Base-by-base conservation (phyloP, 2,888 invertebrate genomes). In the Pilophorus perplexus region DNA sequence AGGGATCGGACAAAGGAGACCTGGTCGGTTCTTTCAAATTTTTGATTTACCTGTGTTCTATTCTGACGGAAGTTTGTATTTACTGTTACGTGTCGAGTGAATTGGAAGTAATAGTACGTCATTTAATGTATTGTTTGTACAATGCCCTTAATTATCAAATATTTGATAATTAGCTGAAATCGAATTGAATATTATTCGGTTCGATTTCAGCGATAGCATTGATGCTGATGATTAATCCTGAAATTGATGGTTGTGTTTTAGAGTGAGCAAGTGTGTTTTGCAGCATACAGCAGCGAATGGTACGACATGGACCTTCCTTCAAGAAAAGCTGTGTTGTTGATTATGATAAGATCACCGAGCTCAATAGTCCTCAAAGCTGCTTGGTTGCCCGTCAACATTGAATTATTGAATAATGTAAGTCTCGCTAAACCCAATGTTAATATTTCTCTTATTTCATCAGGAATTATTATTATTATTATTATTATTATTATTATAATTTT, bases 281-380 rank as follows among this genome's bases (percentile, higher is more conserved):
- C 52, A 5, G 54, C 33, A 12, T 65, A 65, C 65, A 65, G 42
- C 42, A 37, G 65, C 54, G 65, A 65, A 22, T 65, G 65, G 65
- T 65, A 65, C 27, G 12, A 40, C 16, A 42, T 42, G 42, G n/a
- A 22, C 3, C 2, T 8, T 1, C 25, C 40, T 5, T 38, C 14
- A 8, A 37, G 50, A 10, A 65, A 54, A 25, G 37, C 37, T 2
- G 33, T 50, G n/a, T 40, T 22, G 23, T 54, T 54, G 65, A 38
- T 38, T 22, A 65, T 65, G 65, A 27, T 65, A 8, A 37, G 65
- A 54, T 50, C 42, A 12, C 12, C 6, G 40, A 33, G 12, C 14
- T 23, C 65, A 2, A 5, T 54, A 6, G 28, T 38, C 20, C n/a
- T 65, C 14, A 65, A 33, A 25, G 65, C 65, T n/a, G 54, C 38